These are phyloP conservation scores for Butastur rufipennis DNA, from an alignment of 2,113 vertebrate species.

Conservation along the genomic window DNA sequence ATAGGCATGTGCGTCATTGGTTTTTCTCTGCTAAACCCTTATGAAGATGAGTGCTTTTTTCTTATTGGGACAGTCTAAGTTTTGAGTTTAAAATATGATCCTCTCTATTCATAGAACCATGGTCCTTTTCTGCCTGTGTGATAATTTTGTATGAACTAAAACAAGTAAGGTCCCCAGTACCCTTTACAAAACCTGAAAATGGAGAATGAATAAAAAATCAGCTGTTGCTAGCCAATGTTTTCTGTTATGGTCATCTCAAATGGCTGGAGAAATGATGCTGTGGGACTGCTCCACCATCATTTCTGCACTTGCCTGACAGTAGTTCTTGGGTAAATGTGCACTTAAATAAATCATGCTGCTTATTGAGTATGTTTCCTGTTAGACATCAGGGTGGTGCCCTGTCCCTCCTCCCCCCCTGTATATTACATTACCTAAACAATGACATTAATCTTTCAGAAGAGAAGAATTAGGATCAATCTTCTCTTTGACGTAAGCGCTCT, in stretches of 20 bases:
- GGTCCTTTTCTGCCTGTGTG: not conserved
- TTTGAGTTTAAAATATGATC: not conserved
- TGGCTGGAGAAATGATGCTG: not conserved
- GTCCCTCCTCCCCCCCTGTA: accelerated
- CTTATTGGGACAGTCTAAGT: not conserved
- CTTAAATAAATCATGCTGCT: not conserved
- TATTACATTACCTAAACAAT: not conserved
- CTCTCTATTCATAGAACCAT: not conserved
- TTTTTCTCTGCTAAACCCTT: not conserved
- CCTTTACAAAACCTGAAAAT: not conserved
- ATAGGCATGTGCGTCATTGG: accelerated
- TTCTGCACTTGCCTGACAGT: not conserved
- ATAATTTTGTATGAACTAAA: not conserved
- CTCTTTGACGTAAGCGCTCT: not conserved
- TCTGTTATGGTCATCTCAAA: not conserved
- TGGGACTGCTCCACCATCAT: not conserved
- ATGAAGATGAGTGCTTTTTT: not conserved
- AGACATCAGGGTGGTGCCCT: not conserved
- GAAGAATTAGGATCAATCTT: not conserved
- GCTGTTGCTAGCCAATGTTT: not conserved
- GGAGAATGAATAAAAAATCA: not conserved
- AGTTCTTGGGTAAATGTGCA: not conserved
- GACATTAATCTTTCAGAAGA: not conserved
- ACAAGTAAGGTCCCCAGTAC: not conserved
- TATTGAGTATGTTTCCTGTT: not conserved